Percentiles rank a stretch among this genome's conserved stretches.
These are phyloP conservation scores for Pogonomyrmex californicus DNA, from an alignment of 1,140 invertebrate species.

Conservation along the genomic window DNA sequence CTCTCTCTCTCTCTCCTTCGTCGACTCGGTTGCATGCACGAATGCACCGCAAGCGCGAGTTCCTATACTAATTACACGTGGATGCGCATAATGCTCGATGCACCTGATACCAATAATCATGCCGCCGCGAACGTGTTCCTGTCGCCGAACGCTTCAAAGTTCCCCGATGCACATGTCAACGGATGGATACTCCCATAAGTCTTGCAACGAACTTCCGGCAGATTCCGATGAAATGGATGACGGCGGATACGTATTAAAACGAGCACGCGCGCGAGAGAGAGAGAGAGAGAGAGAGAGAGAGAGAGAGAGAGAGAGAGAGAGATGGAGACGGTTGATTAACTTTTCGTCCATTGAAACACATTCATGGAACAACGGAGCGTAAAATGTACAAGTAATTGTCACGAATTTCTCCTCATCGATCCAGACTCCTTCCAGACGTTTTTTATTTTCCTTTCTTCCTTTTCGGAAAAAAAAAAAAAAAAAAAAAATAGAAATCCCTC, in stretches of 20 bases:
- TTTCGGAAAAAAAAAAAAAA: too few species aligned
- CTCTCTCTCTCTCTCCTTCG: conserved; percentile 17
- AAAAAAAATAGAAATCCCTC: neutral
- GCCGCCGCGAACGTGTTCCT: conserved; percentile 28
- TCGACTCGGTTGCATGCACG: conserved; percentile 35
- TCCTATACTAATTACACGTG: conserved; percentile 55
- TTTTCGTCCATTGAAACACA: neutral
- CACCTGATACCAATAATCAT: conserved; percentile 58
- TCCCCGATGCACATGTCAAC: neutral
- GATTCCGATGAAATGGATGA: neutral
- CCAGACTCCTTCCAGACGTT: neutral
- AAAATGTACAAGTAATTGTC: neutral
- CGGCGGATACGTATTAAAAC: conserved; percentile 9
- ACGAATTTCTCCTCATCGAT: neutral
- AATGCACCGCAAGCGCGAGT: conserved; percentile 38
- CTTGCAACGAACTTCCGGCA: conserved; percentile 33
- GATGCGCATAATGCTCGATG: conserved; percentile 45
- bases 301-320: too few species aligned
- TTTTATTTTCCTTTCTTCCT: neutral
- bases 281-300: too few species aligned
- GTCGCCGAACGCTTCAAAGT: conserved; percentile 23
- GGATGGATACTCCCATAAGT: conserved; percentile 23
- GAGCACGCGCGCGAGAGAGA: too few species aligned
- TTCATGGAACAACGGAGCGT: neutral
- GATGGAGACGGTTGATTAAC: neutral